phyloP scores from a whole-genome alignment of 2,113 vertebrate species.

The Heloderma charlesbogerti region DNA sequence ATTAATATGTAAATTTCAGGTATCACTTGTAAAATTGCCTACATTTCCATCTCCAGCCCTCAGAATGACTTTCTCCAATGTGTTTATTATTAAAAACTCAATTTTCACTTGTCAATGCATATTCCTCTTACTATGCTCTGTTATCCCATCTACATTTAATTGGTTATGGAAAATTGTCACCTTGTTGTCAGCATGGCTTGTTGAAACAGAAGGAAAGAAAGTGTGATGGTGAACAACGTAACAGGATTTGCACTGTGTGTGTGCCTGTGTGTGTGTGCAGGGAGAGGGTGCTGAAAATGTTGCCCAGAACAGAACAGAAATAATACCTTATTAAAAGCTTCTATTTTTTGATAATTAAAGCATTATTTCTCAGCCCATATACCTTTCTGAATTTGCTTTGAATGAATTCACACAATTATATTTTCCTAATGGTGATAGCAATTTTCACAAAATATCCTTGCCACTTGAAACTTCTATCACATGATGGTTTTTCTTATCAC shows the following conservation, averaged over 20 bases:
- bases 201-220: not conserved
- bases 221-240: conserved; percentile 38
- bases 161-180: conserved; percentile 25
- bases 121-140: conserved; percentile 1
- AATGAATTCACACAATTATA: not conserved
- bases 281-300: not conserved
- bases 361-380: conserved; percentile 36
- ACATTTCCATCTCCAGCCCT: conserved; percentile 13
- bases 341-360: conserved; percentile 7
- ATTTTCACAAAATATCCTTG: not conserved
- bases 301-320: not conserved
- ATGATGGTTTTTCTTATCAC: not conserved
- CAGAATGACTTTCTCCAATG: conserved; percentile 26
- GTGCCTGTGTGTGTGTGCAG: too few relatives aligned
- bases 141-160: conserved; percentile 17
- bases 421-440: not conserved
- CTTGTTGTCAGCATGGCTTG: conserved; percentile 13
- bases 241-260: conserved; percentile 1
- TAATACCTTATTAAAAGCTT: not conserved
- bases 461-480: not conserved
- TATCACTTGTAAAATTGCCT: conserved; percentile 37
- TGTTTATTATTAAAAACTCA: conserved; percentile 12
- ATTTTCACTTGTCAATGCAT: not conserved
- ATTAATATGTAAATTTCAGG: conserved; percentile 17
- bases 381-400: conserved; percentile 43